Evolutionary conservation across 2,888 invertebrate species (phyloP), one percentile per base, ranked within the genome.

Genomic region (Thereva nobilitata): DNA sequence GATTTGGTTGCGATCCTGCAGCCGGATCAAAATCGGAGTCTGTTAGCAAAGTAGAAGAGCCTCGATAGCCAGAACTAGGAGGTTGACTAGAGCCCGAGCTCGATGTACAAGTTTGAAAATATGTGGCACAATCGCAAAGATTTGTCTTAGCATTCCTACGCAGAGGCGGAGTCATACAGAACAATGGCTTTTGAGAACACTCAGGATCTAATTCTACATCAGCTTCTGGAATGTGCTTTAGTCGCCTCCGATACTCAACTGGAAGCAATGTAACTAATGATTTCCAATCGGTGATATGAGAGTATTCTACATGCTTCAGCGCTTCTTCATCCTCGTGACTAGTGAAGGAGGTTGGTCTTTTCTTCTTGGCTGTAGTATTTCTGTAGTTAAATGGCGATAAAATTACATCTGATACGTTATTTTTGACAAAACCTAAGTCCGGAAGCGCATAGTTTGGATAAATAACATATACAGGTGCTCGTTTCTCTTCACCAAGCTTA

Each of bases 201-300:
- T 83, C 82, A 56, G 81, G 74, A 35, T 82, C 79, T 67, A 79
- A 79, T 66, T 84, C 83, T 69, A 83, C 84, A 52, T 78, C 79
- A 54, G 92, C 83, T 82, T 93, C 92, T 5, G 93, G 93, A 74
- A 93, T 86, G 78, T 80, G 79, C 78, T 92, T 91, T 57, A 95
- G 78, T 71, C 93, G 85, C 75, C 89, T 88, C 71, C 87, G 86
- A 77, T 91, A 93, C 79, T 97, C 94, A 71, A 85, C 83, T 4
- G 97, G 97, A 70, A 97, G 81, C 56, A 97, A 84, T 72, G 95
- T 90, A 74, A 92, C 93, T 61, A 97, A 82, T 0, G 95, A 95
- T 75, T 94, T 93, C 96, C 96, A 97, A 79, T 97, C 97, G 77
- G 89, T 87, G 6, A 97, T 89, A 77, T 95, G 95, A 49, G 87